Percentiles rank a stretch among this genome's conserved stretches.
Conservation (phyloP, 1,140 invertebrate genomes). For the Heliconius melpomene region DNA sequence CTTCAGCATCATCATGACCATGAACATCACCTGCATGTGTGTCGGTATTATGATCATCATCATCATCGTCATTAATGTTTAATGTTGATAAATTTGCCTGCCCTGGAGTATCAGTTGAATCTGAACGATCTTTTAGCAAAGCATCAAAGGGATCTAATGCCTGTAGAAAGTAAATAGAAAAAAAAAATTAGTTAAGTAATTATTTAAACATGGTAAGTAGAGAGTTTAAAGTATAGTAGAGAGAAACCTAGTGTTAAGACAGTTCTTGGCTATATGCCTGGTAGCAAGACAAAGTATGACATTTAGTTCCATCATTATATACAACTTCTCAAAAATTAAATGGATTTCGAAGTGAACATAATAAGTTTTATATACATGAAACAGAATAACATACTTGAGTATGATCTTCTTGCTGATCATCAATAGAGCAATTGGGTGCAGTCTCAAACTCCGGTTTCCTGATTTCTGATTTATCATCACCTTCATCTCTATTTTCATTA, state of each 20-base stretch:
- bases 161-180: slow-evolving; percentile 44
- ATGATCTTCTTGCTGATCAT: slow-evolving; percentile 72
- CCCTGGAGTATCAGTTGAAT: slow-evolving; percentile 46
- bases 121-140: slow-evolving; percentile 61
- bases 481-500: slow-evolving; percentile 30
- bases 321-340: background rate
- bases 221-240: too few relatives aligned
- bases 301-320: too few relatives aligned
- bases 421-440: slow-evolving; percentile 66
- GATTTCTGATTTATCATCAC: slow-evolving; percentile 51
- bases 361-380: background rate
- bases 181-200: background rate
- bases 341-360: background rate
- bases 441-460: slow-evolving; percentile 72
- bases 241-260: too few relatives aligned
- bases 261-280: too few relatives aligned
- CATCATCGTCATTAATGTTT: slow-evolving; percentile 63
- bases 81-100: slow-evolving; percentile 47
- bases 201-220: background rate
- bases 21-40: slow-evolving; percentile 38
- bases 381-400: slow-evolving; percentile 52
- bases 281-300: too few relatives aligned
- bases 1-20: slow-evolving; percentile 45
- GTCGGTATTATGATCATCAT: slow-evolving; percentile 59
- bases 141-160: slow-evolving; percentile 78